A percentile compares a stretch with the other conserved stretches of the same genome.
These are phyloP conservation scores for Miniopterus natalensis DNA, from an alignment of 2,113 vertebrate genomes.

Conservation along the genomic window DNA sequence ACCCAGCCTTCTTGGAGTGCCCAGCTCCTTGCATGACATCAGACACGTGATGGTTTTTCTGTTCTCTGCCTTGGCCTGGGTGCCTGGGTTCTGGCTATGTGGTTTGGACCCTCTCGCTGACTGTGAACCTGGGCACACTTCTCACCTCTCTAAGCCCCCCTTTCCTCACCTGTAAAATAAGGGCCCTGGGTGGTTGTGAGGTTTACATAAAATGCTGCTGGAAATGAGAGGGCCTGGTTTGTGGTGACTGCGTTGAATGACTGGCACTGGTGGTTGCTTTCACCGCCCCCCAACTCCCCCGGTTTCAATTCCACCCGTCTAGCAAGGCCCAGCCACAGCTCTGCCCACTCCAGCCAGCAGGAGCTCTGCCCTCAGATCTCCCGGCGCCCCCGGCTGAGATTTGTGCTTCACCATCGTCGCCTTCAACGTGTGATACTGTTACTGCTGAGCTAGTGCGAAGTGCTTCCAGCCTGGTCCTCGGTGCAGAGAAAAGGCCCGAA, in stretches of 20 bases:
- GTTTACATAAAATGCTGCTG: not conserved
- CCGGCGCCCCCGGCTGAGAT: not conserved
- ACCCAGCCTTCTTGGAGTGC: not conserved
- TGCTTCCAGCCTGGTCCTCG: not conserved
- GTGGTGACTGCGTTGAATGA: not conserved
- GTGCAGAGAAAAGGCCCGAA: not conserved
- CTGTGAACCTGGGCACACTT: not conserved
- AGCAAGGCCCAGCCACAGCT: not conserved
- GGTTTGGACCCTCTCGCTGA: not conserved
- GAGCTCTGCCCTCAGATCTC: not conserved
- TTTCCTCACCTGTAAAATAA: slow-evolving; percentile 11
- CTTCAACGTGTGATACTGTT: not conserved
- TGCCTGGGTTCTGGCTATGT: not conserved
- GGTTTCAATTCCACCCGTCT: not conserved
- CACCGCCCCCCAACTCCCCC: not conserved
- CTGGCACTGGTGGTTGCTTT: not conserved
- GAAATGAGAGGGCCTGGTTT: not conserved
- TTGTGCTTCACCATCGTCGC: not conserved
- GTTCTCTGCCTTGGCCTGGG: not conserved
- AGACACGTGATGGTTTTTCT: not conserved
- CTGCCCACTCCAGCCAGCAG: not conserved
- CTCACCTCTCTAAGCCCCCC: not conserved
- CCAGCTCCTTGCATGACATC: not conserved
- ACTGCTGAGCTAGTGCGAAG: not conserved
- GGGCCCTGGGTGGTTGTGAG: not conserved